A percentile compares a stretch with the other conserved stretches of the same genome.
Conservation (phyloP, 2,113 vertebrate genomes). For the Arizona elegans region DNA sequence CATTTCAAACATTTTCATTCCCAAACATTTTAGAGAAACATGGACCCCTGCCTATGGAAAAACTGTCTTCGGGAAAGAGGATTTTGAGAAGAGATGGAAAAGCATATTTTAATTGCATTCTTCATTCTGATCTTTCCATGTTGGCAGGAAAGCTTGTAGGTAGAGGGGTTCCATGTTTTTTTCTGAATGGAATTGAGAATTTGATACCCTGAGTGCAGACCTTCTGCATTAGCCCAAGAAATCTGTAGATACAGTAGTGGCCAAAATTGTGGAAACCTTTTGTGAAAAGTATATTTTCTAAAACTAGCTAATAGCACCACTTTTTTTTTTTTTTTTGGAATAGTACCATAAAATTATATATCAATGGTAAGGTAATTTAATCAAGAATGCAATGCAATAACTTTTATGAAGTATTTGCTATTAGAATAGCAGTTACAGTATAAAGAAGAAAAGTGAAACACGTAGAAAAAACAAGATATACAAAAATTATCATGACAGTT, state of each 20-base stretch:
- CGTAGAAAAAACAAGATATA: no score
- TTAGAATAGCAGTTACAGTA: no score
- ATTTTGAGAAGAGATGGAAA: neutral
- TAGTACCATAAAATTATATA: no score
- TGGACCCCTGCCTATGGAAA: neutral
- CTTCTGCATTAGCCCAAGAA: neutral
- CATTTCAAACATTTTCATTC: rapidly evolving
- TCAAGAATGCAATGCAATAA: no score
- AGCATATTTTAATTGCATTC: neutral
- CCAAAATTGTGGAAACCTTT: no score
- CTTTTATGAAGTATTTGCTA: no score
- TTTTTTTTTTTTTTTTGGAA: no score
- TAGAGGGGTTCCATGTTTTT: neutral
- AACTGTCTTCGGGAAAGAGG: neutral
- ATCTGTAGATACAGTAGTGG: neutral
- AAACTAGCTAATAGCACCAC: no score
- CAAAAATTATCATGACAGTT: no score
- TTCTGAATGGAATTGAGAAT: neutral
- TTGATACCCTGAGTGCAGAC: neutral
- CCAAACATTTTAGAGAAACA: neutral
- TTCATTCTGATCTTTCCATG: neutral
- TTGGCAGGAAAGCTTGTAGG: neutral
- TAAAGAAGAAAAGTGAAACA: no score
- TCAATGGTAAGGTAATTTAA: no score
- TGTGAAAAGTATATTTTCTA: no score